Evolutionary conservation across 2,113 vertebrate genomes (phyloP), one percentile per base, ranked within the genome.

Genomic region (Meleagris gallopavo): DNA sequence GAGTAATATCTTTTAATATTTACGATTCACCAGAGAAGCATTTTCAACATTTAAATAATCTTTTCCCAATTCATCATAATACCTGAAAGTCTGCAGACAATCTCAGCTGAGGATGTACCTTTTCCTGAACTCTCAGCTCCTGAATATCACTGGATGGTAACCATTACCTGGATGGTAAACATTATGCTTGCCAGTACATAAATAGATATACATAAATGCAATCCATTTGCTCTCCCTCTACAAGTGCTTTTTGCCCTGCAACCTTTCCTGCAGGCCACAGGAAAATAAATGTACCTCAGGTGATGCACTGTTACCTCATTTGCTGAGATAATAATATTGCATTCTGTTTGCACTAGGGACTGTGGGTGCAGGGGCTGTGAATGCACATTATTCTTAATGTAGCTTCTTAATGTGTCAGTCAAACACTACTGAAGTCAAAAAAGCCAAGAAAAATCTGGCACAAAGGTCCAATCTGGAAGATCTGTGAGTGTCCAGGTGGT

Each of bases 391-490:
- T 83, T 76, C 46, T 40, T 54, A 78, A 54, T 13, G 78, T 6
- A 60, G 2, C 3, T 11, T n/a, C n/a, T n/a, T n/a, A n/a, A n/a
- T n/a, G 1, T 13, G 18, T 54, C n/a, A 71, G 58, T 4, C 17
- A 67, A 93, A 41, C 6, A n/a, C 13, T 4, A 20, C 4, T 0
- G 1, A 70, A 77, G 8, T 30, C 27, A 5, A 65, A 62, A 52
- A 71, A 52, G 13, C 0, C 1, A 10, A 67, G 15, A 12, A 58
- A 38, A 2, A 32, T 32, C 13, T 18, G 60, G 21, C 5, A 32
- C 69, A 73, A 34, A 32, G 1, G 4, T 70, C 24, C 5, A 24
- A 21, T 20, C 34, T 10, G 71, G 34, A 91, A 60, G 24, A 1
- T 70, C 46, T 48, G 46, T 48, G 15, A 19, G 7, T 57, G 43